Percentiles rank a stretch among this genome's conserved stretches.
Conservation (phyloP, 2,888 invertebrate genomes). For the Malthinus seriepunctatus region DNA sequence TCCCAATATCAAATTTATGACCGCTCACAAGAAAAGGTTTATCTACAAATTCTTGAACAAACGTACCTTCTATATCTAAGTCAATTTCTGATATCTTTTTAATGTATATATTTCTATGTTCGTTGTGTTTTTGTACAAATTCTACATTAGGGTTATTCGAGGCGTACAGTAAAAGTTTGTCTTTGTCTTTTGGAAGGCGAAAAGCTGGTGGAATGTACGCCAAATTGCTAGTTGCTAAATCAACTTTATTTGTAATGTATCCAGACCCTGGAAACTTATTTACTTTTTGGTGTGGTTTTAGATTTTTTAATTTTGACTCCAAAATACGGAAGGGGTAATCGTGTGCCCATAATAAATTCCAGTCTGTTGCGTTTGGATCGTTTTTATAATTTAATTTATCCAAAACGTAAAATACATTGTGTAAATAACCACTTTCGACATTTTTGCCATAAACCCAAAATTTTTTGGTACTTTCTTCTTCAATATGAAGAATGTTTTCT, state of each 20-base stretch:
- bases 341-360: conserved; percentile 93
- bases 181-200: conserved; percentile 76
- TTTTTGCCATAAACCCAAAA: conserved; percentile 66
- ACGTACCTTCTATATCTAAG: conserved; percentile 70
- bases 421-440: conserved; percentile 70
- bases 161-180: conserved; percentile 71
- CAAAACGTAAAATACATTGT: conserved; percentile 81
- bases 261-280: conserved; percentile 96
- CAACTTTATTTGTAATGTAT: conserved; percentile 89
- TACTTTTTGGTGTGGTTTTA: conserved; percentile 76
- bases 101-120: conserved; percentile 86
- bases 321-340: conserved; percentile 82
- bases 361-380: conserved; percentile 61
- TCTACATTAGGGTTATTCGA: conserved; percentile 66
- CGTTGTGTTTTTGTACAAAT: conserved; percentile 92
- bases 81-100: conserved; percentile 72
- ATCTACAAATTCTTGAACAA: conserved; percentile 89
- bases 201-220: conserved; percentile 87
- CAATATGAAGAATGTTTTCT: not conserved
- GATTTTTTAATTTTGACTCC: conserved; percentile 57
- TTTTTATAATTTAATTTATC: conserved; percentile 74
- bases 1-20: conserved; percentile 95
- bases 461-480: conserved; percentile 27
- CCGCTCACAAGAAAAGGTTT: conserved; percentile 90
- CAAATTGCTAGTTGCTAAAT: conserved; percentile 78